phyloP scores from a whole-genome alignment of 2,113 vertebrate genomes.

The Girardinichthys multiradiatus region DNA sequence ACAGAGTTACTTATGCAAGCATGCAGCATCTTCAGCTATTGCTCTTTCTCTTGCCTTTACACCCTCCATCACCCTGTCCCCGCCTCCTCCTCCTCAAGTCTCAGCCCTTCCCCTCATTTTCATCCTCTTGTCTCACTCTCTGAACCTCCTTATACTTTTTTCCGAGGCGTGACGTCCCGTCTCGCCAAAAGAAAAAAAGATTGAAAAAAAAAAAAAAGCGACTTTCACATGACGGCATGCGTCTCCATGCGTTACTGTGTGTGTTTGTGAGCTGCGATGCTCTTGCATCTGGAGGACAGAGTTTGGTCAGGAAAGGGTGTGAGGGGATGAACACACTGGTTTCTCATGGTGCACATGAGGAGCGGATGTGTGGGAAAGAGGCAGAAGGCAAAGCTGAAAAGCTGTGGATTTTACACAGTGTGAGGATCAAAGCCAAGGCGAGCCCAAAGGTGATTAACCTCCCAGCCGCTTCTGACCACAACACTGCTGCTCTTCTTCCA shows the following conservation, averaged over 20 bases:
- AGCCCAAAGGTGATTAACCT: slow-evolving; percentile 71
- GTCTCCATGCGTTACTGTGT: slow-evolving; percentile 40
- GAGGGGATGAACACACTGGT: slow-evolving; percentile 29
- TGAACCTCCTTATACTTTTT: slow-evolving; percentile 57
- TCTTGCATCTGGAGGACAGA: slow-evolving; percentile 54
- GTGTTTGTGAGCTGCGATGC: slow-evolving; percentile 19
- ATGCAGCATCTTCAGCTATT: slow-evolving; percentile 69
- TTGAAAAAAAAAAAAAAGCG: slow-evolving; percentile 7
- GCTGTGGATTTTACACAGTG: slow-evolving; percentile 72
- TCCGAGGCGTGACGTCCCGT: slow-evolving; percentile 64
- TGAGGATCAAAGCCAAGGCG: slow-evolving; percentile 67
- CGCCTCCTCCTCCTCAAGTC: slow-evolving; percentile 62
- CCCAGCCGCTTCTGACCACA: slow-evolving; percentile 57
- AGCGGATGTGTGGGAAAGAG: slow-evolving; percentile 20
- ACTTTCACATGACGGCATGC: slow-evolving; percentile 43
- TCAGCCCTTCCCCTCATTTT: slow-evolving; percentile 67
- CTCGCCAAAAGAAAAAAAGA: slow-evolving; percentile 38
- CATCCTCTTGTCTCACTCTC: slow-evolving; percentile 42
- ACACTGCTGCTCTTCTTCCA: slow-evolving; percentile 40
- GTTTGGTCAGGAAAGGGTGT: slow-evolving; percentile 44
- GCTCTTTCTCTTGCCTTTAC: slow-evolving; percentile 66
- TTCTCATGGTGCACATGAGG: slow-evolving; percentile 42
- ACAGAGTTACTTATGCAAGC: slow-evolving; percentile 70
- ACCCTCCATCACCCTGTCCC: slow-evolving; percentile 63
- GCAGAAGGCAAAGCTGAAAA: slow-evolving; percentile 41